Evolutionary conservation across 2,888 invertebrate genomes (phyloP).

Genomic region (Scrobipalpa atriplicella): DNA sequence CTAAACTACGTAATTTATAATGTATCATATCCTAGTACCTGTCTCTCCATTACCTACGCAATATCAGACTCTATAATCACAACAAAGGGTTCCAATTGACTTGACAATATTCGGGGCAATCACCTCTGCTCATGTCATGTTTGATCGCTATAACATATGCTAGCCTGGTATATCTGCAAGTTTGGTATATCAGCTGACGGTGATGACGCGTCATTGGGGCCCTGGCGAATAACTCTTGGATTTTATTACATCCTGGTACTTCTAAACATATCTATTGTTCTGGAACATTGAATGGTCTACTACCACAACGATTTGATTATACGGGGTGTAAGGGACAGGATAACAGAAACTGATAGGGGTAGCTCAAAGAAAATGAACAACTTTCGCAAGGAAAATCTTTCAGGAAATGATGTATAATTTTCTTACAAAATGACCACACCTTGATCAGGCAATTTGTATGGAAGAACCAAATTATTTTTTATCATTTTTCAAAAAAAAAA

Average conservation of each 20-base stretch:
- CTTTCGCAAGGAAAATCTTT: too few species aligned
- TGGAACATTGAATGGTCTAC: too few species aligned
- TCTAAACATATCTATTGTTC: background rate
- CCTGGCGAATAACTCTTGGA: conserved; percentile 10
- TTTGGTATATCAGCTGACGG: background rate
- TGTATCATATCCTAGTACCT: background rate
- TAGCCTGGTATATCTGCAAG: background rate
- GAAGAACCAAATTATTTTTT: too few species aligned
- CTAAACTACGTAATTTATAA: background rate
- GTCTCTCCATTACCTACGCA: background rate
- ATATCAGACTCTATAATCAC: conserved; percentile 9
- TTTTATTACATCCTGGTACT: conserved; percentile 13
- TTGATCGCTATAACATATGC: conserved; percentile 11
- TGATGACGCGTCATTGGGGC: background rate
- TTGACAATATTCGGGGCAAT: conserved; percentile 1
- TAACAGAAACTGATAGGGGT: too few species aligned
- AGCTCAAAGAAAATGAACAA: too few species aligned
- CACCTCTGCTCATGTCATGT: conserved; percentile 7
- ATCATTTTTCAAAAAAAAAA: too few species aligned
- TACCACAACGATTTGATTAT: too few species aligned
- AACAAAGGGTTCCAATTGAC: conserved; percentile 17
- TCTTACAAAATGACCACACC: too few species aligned
- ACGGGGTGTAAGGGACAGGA: too few species aligned
- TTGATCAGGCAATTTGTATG: too few species aligned
- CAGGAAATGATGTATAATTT: too few species aligned